A percentile compares a stretch with the other conserved stretches of the same genome.
phyloP scores from a whole-genome alignment of 2,888 invertebrate genomes.

The Apamea epomidion region DNA sequence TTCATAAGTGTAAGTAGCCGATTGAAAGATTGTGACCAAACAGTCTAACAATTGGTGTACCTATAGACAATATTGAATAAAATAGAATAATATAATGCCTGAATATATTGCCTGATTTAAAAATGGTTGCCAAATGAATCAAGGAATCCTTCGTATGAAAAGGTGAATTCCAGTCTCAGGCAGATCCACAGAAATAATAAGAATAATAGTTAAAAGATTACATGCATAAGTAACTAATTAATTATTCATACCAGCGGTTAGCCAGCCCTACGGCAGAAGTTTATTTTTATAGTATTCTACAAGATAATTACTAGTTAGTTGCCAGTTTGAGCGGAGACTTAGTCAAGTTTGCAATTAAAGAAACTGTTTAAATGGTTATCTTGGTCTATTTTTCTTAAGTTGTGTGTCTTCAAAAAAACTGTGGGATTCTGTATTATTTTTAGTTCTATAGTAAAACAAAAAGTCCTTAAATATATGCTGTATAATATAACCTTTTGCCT shows the following conservation, averaged over 20 bases:
- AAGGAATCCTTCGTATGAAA: not conserved
- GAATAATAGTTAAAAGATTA: not conserved
- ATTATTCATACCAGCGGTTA: slow-evolving; percentile 18
- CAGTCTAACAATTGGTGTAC: too few species aligned
- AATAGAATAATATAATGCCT: too few species aligned
- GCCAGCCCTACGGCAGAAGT: slow-evolving; percentile 18
- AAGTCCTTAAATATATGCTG: not conserved
- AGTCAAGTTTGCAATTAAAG: slow-evolving; percentile 56
- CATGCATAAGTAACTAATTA: not conserved
- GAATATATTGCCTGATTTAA: too few species aligned
- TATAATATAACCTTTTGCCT: not conserved
- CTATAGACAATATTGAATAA: too few species aligned
- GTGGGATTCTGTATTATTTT: not conserved
- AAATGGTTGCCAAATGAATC: not conserved
- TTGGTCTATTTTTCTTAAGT: slow-evolving; percentile 24
- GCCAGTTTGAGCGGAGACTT: slow-evolving; percentile 41
- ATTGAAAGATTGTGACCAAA: too few species aligned
- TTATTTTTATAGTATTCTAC: slow-evolving; percentile 64
- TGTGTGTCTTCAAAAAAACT: not conserved
- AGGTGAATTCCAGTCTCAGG: not conserved
- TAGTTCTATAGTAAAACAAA: not conserved
- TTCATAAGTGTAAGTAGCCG: too few species aligned
- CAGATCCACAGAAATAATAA: not conserved
- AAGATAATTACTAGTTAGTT: slow-evolving; percentile 51
- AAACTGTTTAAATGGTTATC: slow-evolving; percentile 40